Base-by-base conservation (phyloP, 2,113 vertebrate genomes). In the Abramis brama region DNA sequence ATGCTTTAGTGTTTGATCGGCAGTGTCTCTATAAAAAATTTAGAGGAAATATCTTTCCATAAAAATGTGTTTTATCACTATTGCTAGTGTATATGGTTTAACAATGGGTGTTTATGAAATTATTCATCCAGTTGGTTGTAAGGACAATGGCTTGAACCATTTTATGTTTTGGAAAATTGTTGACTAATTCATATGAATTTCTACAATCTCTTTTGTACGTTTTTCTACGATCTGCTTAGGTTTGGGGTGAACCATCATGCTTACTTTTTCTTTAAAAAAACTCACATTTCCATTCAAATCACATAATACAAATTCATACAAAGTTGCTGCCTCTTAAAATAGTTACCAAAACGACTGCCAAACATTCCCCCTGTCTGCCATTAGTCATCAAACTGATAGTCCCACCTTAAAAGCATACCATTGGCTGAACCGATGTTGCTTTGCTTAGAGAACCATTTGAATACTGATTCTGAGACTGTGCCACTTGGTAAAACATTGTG, bases 1-100 rank as follows among this genome's bases (percentile, higher is more conserved):
- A 60, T 25, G 77, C 60, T 79, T 79, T 79, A 27, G 2, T 62
- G 23, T 79, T 79, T 79, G 12, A 79, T 25, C 43, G 57, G 43
- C 23, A 27, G 23, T 43, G 12, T n/a, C 8, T 60, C 30, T 60
- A 59, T 60, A 79, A 60, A 79, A 39, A 55, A 15, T 33, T 33
- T 17, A 55, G 3, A 25, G n/a, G 7, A 4, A 78, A 6, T 57
- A 57, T 57, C 19, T 52, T 47, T 47, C 10, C 52, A 78, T 57
- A 36, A 36, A 78, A 36, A 55, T 23, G 1, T 3, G 52, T 23
- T 57, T 79, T 79, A 39, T 39, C 21, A 62, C 39, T 50, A 75
- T 47, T 45, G 71, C 47, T 47, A 4, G 43, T 25, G 71, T 50
- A 50, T 75, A 75, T 50, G 73, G 73, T 25, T 75, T 75, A 75